Evolutionary conservation across 2,113 vertebrate genomes (phyloP).

Genomic region (Osmerus mordax): DNA sequence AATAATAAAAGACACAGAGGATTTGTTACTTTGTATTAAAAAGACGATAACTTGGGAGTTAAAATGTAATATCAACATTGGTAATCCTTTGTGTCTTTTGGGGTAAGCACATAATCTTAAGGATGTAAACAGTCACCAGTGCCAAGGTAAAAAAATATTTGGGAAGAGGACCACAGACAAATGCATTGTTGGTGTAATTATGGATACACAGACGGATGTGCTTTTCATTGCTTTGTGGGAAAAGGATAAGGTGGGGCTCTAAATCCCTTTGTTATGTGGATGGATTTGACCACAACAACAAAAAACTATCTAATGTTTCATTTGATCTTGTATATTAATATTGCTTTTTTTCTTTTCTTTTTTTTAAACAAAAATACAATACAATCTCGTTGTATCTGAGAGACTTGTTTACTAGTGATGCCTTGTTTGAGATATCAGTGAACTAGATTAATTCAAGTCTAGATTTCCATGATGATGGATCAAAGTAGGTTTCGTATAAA

Average conservation of each 20-base stretch:
- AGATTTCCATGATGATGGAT: no score
- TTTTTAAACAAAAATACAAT: no score
- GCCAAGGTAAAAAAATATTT: constrained; percentile 34
- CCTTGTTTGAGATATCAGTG: constrained; percentile 7
- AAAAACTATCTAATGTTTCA: background rate
- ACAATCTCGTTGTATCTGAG: background rate
- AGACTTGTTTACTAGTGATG: background rate
- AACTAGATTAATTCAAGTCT: no score
- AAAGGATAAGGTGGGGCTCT: background rate
- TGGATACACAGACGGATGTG: constrained; percentile 26
- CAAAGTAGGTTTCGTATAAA: no score
- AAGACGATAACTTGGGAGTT: constrained; percentile 43
- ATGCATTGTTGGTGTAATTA: constrained; percentile 35
- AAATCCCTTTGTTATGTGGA: constrained; percentile 13
- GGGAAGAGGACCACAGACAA: constrained; percentile 32
- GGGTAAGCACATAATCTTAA: constrained; percentile 27
- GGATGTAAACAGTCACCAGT: constrained; percentile 41
- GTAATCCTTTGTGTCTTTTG: constrained; percentile 45
- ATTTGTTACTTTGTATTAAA: constrained; percentile 46
- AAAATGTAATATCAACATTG: constrained; percentile 46
- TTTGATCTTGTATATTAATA: background rate
- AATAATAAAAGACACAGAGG: constrained; percentile 41
- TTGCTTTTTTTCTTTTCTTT: background rate
- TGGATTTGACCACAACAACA: background rate
- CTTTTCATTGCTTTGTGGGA: constrained; percentile 28